phyloP scores from a whole-genome alignment of 2,888 invertebrate species.

The Acanthopleura granulata region DNA sequence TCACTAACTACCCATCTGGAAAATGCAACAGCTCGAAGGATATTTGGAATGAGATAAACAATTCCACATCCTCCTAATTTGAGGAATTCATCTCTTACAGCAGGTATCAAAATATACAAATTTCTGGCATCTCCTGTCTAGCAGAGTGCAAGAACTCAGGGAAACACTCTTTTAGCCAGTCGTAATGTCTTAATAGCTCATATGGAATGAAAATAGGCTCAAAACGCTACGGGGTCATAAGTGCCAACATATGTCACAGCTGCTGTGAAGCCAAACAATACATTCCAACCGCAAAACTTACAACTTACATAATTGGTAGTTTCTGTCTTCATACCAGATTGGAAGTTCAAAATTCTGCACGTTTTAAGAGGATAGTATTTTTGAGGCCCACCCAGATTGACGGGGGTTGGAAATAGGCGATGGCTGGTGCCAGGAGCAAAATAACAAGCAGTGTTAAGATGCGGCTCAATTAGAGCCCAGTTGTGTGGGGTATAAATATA shows the following conservation, averaged over 20 bases:
- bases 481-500: too few species aligned
- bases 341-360: background rate
- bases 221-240: background rate
- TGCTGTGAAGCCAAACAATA: background rate
- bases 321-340: background rate
- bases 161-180: too few species aligned
- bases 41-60: background rate
- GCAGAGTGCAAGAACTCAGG: too few species aligned
- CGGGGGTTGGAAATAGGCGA: too few species aligned
- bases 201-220: background rate
- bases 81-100: background rate
- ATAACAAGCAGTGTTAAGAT: too few species aligned
- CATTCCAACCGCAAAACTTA: background rate
- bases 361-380: background rate
- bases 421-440: too few species aligned
- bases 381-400: constrained; percentile 4
- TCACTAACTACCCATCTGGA: background rate
- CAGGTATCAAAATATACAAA: background rate
- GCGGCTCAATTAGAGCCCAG: too few species aligned
- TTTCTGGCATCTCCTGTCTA: too few species aligned
- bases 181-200: too few species aligned
- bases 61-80: background rate
- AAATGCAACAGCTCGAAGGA: background rate
- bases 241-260: constrained; percentile 1
- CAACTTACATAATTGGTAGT: background rate